phyloP scores from a whole-genome alignment of 37 sponge, comb jelly and placozoan genomes.

The Corticium candelabrum region DNA sequence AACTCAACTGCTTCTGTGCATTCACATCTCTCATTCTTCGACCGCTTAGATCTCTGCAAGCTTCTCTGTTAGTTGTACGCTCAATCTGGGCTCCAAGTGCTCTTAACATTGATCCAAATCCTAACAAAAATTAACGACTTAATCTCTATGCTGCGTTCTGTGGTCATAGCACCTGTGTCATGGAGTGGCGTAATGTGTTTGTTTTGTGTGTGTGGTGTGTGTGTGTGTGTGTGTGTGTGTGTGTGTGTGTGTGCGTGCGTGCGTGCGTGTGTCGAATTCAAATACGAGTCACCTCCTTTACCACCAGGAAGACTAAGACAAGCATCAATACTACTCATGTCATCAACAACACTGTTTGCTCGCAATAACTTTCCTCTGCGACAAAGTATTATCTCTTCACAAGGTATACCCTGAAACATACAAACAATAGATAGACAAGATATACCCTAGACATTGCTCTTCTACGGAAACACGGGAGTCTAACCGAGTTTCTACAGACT shows the following conservation, averaged over 20 bases:
- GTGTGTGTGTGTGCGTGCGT: not conserved
- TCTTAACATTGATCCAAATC: constrained; percentile 95
- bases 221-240: not conserved
- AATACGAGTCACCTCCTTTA: constrained; percentile 59
- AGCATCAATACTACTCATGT: constrained; percentile 30
- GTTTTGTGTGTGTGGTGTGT: too few species aligned
- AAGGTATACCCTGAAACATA: too few species aligned
- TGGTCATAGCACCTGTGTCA: not conserved
- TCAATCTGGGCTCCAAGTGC: constrained; percentile 84
- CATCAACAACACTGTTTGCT: too few species aligned
- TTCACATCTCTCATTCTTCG: constrained; percentile 85
- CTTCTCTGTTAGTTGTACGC: constrained; percentile 74
- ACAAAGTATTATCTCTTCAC: too few species aligned
- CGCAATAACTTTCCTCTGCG: too few species aligned
- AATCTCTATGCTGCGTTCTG: not conserved
- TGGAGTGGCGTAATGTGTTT: not conserved
- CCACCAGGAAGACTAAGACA: constrained; percentile 47
- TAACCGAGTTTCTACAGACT: too few species aligned
- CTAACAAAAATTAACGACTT: constrained; percentile 24
- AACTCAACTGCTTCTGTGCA: constrained; percentile 56
- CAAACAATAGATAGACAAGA: too few species aligned
- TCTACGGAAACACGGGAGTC: too few species aligned
- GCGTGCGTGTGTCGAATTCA: not conserved
- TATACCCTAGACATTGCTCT: too few species aligned
- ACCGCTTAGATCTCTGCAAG: constrained; percentile 93